Conservation (phyloP, 2,888 invertebrate species). For the Brachyopa scutellaris region DNA sequence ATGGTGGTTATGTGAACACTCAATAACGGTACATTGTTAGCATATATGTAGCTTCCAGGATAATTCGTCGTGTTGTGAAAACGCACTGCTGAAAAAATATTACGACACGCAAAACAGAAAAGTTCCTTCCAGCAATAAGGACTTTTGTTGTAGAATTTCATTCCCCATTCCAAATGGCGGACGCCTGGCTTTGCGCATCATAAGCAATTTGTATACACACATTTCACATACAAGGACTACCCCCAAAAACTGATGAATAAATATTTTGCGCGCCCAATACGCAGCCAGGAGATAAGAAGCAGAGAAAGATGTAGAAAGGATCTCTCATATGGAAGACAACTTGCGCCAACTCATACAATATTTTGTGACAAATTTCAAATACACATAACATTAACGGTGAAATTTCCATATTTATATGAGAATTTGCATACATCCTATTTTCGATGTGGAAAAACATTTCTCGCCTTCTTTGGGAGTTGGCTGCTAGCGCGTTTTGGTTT, state of each 20-base stretch:
- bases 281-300: neutral
- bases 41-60: neutral
- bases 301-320: slow-evolving; percentile 27
- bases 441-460: slow-evolving; percentile 58
- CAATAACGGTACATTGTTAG: neutral
- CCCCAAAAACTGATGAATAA: slow-evolving; percentile 34
- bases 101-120: neutral
- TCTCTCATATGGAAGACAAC: slow-evolving; percentile 3
- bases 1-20: too few species aligned
- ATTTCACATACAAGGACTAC: slow-evolving; percentile 25
- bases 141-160: slow-evolving; percentile 27
- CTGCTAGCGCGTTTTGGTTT: neutral
- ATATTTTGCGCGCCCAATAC: slow-evolving; percentile 29
- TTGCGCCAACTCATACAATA: neutral
- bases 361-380: slow-evolving; percentile 57
- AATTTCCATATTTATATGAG: slow-evolving; percentile 54
- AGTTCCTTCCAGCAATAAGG: neutral
- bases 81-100: slow-evolving; percentile 47
- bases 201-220: slow-evolving; percentile 29
- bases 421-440: slow-evolving; percentile 69
- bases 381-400: slow-evolving; percentile 8
- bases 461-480: neutral
- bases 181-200: slow-evolving; percentile 51
- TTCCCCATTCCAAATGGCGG: slow-evolving; percentile 50
- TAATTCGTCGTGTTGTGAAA: slow-evolving; percentile 4